A percentile compares a stretch with the other conserved stretches of the same genome.
Conservation (phyloP, 2,797 vertebrate species). For the Coluber constrictor region DNA sequence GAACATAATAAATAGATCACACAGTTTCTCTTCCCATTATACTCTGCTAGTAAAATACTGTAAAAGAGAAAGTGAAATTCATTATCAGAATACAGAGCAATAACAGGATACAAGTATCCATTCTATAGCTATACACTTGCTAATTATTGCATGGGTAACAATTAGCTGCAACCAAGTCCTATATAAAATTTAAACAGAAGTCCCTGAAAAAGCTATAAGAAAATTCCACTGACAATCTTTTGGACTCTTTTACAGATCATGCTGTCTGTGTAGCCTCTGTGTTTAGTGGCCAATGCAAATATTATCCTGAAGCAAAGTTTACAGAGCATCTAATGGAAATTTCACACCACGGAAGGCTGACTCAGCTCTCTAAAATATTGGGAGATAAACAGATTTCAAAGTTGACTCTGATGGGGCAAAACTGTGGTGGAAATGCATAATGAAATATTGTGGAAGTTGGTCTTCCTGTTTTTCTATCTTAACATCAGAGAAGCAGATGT, state of each 20-base stretch:
- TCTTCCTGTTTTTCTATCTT: background rate
- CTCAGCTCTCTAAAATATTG: background rate
- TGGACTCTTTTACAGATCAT: background rate
- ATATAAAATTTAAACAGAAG: background rate
- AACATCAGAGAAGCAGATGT: background rate
- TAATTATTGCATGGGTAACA: background rate
- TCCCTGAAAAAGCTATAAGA: background rate
- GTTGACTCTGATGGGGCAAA: background rate
- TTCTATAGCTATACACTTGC: background rate
- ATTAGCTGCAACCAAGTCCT: background rate
- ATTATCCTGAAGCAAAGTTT: background rate
- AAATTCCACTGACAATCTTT: background rate
- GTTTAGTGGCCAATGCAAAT: background rate
- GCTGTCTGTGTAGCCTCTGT: too few species aligned
- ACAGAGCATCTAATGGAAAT: background rate
- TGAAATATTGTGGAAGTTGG: background rate
- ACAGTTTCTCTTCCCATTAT: background rate
- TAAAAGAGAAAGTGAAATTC: conserved; percentile 21
- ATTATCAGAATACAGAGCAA: conserved; percentile 6
- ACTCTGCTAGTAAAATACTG: background rate
- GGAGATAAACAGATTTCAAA: background rate
- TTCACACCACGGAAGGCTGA: background rate
- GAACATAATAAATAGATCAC: background rate
- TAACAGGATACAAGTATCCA: background rate
- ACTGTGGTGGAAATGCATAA: background rate